Conservation (phyloP, 1,140 invertebrate species). For the Manduca sexta region DNA sequence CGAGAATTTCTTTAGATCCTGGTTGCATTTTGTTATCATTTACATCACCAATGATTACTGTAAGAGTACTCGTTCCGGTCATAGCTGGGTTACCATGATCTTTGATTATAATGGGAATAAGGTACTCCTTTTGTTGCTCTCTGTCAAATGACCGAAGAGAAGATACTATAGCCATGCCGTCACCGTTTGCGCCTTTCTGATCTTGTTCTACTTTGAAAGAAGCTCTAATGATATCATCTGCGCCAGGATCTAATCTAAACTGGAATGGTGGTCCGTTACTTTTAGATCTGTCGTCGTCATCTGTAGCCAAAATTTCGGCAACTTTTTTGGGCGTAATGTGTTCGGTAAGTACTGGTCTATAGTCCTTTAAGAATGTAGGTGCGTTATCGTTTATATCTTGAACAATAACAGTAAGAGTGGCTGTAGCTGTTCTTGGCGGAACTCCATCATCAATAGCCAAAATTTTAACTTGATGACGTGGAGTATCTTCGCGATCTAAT, state of each 20-base stretch:
- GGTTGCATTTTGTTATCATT: conserved; percentile 99
- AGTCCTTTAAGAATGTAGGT: conserved; percentile 93
- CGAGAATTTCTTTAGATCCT: conserved; percentile 96
- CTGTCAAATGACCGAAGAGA: conserved; percentile 94
- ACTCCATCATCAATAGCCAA: conserved; percentile 95
- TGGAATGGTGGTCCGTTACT: conserved; percentile 96
- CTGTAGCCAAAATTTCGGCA: conserved; percentile 94
- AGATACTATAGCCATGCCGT: conserved; percentile 95
- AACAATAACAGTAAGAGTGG: conserved; percentile 94
- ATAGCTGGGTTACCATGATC: conserved; percentile 91
- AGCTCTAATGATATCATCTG: conserved; percentile 91
- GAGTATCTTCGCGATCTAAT: conserved; percentile 91
- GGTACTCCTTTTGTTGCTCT: conserved; percentile 95
- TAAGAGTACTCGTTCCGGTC: conserved; percentile 95
- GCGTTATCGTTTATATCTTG: conserved; percentile 98
- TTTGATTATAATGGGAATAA: conserved; percentile 95
- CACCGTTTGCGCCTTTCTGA: conserved; percentile 95
- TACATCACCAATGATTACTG: conserved; percentile 95
- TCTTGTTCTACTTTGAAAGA: conserved; percentile 97
- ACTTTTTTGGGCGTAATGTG: conserved; percentile 92
- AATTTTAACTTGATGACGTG: conserved; percentile 95
- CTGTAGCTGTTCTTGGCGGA: conserved; percentile 95
- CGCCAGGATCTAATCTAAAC: conserved; percentile 92
- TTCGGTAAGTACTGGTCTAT: conserved; percentile 93
- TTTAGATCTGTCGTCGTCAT: conserved; percentile 95